Evolutionary conservation across 2,113 vertebrate genomes (phyloP).

Genomic region (Lonchura striata): DNA sequence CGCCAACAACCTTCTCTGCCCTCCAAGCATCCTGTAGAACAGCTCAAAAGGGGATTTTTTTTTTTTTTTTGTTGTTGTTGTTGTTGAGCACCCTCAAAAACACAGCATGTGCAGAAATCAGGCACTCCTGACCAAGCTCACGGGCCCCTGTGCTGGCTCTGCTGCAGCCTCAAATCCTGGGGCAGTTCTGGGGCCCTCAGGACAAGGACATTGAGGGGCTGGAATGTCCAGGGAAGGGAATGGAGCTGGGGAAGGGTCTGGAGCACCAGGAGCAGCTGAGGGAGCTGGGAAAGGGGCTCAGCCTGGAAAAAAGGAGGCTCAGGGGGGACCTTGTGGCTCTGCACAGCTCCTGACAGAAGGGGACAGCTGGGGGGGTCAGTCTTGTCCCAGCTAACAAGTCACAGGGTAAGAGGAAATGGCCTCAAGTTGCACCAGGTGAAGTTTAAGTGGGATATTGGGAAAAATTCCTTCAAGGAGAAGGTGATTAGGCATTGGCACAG

Average conservation of each 20-base stretch:
- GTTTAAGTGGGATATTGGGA: neutral
- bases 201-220: neutral
- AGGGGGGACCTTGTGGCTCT: neutral
- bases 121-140: neutral
- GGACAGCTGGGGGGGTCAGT: neutral
- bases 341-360: neutral
- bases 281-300: neutral
- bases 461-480: neutral
- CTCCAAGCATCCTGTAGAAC: neutral
- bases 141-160: neutral
- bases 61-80: neutral
- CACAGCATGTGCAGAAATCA: neutral
- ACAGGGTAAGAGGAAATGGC: neutral
- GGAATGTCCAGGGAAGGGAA: neutral
- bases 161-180: neutral
- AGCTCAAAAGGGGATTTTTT: neutral
- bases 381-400: neutral
- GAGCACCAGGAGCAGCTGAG: rapidly evolving
- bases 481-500: neutral
- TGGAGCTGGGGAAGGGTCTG: rapidly evolving
- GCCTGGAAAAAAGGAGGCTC: neutral
- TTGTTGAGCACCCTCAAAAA: neutral
- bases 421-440: neutral
- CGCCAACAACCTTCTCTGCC: neutral
- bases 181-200: rapidly evolving